Evolutionary conservation across 2,888 invertebrate species (phyloP).

Genomic region (Azorinus chamasolen): DNA sequence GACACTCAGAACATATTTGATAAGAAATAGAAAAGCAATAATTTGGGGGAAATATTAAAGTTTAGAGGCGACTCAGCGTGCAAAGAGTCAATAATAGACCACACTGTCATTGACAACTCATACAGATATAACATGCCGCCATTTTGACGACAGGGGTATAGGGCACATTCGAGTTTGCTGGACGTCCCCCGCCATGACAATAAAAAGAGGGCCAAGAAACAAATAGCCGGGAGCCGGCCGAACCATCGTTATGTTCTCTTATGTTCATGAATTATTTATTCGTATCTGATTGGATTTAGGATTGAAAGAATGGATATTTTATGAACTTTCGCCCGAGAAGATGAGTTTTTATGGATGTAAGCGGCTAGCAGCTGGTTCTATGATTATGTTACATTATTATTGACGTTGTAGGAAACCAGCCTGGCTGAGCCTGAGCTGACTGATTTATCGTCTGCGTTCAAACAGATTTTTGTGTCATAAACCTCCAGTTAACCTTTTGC

Average conservation of each 20-base stretch:
- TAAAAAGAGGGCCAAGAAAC: slow-evolving; percentile 6
- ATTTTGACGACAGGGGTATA: too few relatives aligned
- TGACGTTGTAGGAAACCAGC: background rate
- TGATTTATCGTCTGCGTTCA: background rate
- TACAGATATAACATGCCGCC: too few relatives aligned
- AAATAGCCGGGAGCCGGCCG: slow-evolving; percentile 20
- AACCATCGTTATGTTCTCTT: slow-evolving; percentile 34
- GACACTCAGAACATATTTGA: too few relatives aligned
- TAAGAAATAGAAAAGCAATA: too few relatives aligned
- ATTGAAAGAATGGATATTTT: slow-evolving; percentile 43
- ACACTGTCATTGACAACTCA: too few relatives aligned
- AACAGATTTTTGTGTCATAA: too few relatives aligned
- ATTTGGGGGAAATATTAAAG: too few relatives aligned
- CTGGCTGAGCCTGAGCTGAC: background rate
- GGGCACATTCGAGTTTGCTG: too few relatives aligned
- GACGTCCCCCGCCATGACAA: slow-evolving; percentile 3
- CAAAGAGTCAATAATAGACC: too few relatives aligned
- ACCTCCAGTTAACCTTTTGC: too few relatives aligned
- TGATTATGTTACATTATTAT: slow-evolving; percentile 5
- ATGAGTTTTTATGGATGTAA: slow-evolving; percentile 38
- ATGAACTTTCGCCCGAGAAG: slow-evolving; percentile 30
- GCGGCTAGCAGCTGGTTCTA: slow-evolving; percentile 31
- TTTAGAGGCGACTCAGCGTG: too few relatives aligned
- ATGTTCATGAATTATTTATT: slow-evolving; percentile 55
- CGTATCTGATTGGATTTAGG: slow-evolving; percentile 53